Conservation (phyloP, 2,797 vertebrate species). For the Masticophis lateralis region DNA sequence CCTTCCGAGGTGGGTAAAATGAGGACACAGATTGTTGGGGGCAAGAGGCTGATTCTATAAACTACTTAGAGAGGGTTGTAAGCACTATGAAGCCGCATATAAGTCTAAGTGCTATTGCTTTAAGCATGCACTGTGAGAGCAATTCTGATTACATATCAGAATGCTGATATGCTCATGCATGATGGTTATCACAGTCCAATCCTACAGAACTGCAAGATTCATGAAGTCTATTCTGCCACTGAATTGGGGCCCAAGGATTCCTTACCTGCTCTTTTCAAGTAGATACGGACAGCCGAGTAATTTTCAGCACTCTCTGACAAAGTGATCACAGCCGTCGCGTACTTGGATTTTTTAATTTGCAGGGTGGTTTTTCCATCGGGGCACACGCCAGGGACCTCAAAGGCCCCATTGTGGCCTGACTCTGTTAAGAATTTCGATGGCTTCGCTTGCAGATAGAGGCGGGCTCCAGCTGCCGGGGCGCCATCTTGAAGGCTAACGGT, state of each 20-base stretch:
- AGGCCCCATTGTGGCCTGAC: constrained; percentile 84
- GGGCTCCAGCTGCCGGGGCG: constrained; percentile 73
- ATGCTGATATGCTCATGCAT: no score
- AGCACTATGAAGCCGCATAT: no score
- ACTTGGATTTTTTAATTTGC: constrained; percentile 83
- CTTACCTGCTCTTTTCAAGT: constrained; percentile 86
- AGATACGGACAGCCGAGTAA: constrained; percentile 80
- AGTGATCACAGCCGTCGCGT: constrained; percentile 64
- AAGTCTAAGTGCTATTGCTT: no score
- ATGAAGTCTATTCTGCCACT: background rate
- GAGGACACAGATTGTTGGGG: no score
- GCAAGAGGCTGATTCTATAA: no score
- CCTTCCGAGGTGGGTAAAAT: no score
- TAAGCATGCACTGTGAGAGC: no score
- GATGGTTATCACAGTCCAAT: background rate
- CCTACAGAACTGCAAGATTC: no score
- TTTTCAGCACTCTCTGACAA: constrained; percentile 72
- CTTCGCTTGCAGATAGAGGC: constrained; percentile 72
- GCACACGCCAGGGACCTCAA: constrained; percentile 86
- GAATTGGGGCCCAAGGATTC: background rate
- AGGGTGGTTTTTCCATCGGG: constrained; percentile 85
- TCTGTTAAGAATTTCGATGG: constrained; percentile 79
- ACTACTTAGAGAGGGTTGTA: no score
- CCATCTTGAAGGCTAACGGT: constrained; percentile 83
- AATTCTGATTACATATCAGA: no score